phyloP scores from a whole-genome alignment of 53 echinoderm and acorn worm species.

The Echinometra lucunter region DNA sequence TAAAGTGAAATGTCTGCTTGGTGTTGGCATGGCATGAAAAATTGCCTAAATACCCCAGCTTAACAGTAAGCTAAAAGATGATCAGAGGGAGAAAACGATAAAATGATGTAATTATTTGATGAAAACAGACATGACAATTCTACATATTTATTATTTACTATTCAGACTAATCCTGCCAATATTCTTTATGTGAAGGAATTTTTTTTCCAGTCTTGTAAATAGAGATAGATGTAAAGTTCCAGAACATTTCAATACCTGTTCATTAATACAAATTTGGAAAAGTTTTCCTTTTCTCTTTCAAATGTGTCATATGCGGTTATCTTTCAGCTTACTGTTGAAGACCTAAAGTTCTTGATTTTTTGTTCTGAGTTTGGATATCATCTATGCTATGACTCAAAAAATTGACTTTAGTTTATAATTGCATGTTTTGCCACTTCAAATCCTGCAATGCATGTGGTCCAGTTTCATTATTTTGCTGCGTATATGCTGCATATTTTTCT shows the following conservation, averaged over 20 bases:
- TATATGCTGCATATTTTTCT: background rate
- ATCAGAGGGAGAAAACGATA: background rate
- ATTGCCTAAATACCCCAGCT: background rate
- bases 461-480: constrained; percentile 6
- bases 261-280: no score
- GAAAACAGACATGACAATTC: background rate
- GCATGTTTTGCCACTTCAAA: background rate
- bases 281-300: background rate
- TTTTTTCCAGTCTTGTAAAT: no score
- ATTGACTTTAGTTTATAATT: background rate
- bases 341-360: background rate
- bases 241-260: no score
- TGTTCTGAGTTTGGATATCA: background rate
- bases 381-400: constrained; percentile 10
- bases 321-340: constrained; percentile 10
- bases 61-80: constrained; percentile 1
- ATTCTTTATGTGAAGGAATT: background rate
- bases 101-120: background rate
- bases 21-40: constrained; percentile 27
- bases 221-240: no score
- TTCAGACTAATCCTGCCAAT: background rate
- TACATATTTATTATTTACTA: background rate
- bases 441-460: background rate
- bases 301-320: background rate
- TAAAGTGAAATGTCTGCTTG: constrained; percentile 20